Percentiles rank a stretch among this genome's conserved stretches.
Conservation (phyloP, 2,113 vertebrate genomes). For the Chaetodon trifascialis region DNA sequence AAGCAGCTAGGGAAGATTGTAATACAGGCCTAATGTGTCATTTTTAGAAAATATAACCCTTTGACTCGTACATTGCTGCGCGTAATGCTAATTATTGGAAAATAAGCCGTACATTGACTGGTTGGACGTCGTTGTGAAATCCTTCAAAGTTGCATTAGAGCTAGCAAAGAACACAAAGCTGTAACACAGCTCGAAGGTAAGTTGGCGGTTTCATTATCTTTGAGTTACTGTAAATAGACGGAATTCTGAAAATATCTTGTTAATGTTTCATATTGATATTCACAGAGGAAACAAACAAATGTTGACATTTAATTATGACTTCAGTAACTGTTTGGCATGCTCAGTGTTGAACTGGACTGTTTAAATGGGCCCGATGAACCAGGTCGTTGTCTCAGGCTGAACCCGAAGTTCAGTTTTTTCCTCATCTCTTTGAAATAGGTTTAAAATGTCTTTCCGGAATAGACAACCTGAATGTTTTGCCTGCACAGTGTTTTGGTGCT, state of each 20-base stretch:
- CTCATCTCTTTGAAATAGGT: background rate
- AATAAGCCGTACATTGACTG: background rate
- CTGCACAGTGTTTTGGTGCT: background rate
- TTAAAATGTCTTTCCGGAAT: background rate
- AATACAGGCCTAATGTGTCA: fast-evolving
- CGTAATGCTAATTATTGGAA: fast-evolving
- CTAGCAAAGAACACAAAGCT: background rate
- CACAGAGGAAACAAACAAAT: background rate
- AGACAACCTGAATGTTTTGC: background rate
- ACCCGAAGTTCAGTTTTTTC: background rate
- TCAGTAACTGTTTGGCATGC: background rate
- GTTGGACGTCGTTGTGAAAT: background rate
- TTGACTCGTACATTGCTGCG: fast-evolving
- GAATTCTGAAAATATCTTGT: background rate
- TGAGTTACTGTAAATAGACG: background rate
- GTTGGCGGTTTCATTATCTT: background rate
- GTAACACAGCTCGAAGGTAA: background rate
- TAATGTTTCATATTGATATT: background rate
- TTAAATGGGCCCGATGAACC: background rate
- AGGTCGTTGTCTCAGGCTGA: background rate
- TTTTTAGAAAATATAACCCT: background rate
- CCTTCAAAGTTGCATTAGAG: background rate
- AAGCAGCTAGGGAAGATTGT: fast-evolving
- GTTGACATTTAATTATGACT: background rate
- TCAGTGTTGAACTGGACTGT: background rate